Evolutionary conservation across 2,113 vertebrate genomes (phyloP).

Genomic region (Scartelaos histophorus): DNA sequence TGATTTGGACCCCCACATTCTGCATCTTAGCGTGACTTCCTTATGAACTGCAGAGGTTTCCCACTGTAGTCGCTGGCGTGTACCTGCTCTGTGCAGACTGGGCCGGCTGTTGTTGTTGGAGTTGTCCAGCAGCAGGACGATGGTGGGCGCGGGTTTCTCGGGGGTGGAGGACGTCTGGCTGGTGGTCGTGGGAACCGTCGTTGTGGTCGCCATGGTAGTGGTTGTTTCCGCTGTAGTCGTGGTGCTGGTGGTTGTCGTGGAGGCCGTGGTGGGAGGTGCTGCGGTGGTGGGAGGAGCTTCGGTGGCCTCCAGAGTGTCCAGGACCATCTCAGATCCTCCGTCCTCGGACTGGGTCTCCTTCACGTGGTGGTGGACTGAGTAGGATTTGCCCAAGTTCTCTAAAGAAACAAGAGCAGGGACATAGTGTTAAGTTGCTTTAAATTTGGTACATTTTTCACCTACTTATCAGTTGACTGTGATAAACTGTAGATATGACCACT

Average conservation of each 20-base stretch:
- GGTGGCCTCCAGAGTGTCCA: constrained; percentile 48
- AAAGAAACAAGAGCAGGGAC: constrained; percentile 6
- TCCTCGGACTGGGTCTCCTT: constrained; percentile 71
- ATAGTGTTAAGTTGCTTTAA: too few relatives aligned
- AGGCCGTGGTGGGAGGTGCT: constrained; percentile 1
- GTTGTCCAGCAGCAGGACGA: constrained; percentile 70
- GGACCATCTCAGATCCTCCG: constrained; percentile 56
- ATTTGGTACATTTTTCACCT: too few relatives aligned
- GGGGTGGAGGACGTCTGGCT: constrained; percentile 14
- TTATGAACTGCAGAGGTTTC: neutral
- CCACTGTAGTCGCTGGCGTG: neutral
- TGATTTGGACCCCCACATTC: neutral
- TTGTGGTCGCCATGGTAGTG: constrained; percentile 35
- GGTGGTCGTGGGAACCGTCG: constrained; percentile 31
- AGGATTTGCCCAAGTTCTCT: constrained; percentile 78
- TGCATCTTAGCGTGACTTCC: too few relatives aligned
- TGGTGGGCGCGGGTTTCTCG: constrained; percentile 68
- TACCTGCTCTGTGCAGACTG: constrained; percentile 74
- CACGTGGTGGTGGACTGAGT: constrained; percentile 69
- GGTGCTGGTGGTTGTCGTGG: constrained; percentile 26
- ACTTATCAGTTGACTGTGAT: too few relatives aligned
- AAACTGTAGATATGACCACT: too few relatives aligned
- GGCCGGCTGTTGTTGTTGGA: constrained; percentile 71
- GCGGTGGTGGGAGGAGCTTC: constrained; percentile 33
- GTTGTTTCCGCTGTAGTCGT: constrained; percentile 25